These are phyloP conservation scores for Lobophora halterata DNA, from an alignment of 2,888 invertebrate species.

Conservation along the genomic window DNA sequence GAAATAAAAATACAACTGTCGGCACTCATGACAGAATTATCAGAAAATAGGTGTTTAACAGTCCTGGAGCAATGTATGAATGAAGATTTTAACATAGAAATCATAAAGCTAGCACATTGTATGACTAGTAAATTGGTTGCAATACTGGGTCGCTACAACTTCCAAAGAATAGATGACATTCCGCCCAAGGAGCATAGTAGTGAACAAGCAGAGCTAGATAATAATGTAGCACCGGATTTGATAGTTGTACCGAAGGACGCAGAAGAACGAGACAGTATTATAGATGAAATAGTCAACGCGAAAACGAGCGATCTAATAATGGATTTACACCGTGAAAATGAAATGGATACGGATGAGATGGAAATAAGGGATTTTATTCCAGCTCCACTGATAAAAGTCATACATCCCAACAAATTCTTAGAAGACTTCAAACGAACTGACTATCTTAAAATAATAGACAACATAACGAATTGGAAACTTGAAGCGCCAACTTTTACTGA, in stretches of 20 bases:
- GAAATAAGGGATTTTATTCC: no score
- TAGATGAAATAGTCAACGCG: constrained; percentile 79
- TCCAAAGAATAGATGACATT: constrained; percentile 28
- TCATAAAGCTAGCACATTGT: constrained; percentile 79
- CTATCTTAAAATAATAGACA: constrained; percentile 73
- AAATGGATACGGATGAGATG: no score
- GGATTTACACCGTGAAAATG: constrained; percentile 67
- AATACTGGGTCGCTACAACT: constrained; percentile 74
- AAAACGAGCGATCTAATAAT: constrained; percentile 77
- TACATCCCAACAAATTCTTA: constrained; percentile 43
- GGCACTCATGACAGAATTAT: constrained; percentile 82
- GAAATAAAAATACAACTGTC: constrained; percentile 82
- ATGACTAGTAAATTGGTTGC: constrained; percentile 70
- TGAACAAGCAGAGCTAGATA: constrained; percentile 4
- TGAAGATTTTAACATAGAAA: constrained; percentile 83
- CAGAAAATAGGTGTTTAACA: constrained; percentile 84
- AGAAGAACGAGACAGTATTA: constrained; percentile 47
- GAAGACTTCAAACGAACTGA: constrained; percentile 55
- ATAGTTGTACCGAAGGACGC: constrained; percentile 13
- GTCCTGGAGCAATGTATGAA: constrained; percentile 82
- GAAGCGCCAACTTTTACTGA: constrained; percentile 70
- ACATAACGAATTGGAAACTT: constrained; percentile 80
- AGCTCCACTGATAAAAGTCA: constrained; percentile 18
- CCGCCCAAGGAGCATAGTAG: neutral
- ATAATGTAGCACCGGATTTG: constrained; percentile 13